phyloP scores from a whole-genome alignment of 2,113 vertebrate species.

The Benitochromis conjunctus region DNA sequence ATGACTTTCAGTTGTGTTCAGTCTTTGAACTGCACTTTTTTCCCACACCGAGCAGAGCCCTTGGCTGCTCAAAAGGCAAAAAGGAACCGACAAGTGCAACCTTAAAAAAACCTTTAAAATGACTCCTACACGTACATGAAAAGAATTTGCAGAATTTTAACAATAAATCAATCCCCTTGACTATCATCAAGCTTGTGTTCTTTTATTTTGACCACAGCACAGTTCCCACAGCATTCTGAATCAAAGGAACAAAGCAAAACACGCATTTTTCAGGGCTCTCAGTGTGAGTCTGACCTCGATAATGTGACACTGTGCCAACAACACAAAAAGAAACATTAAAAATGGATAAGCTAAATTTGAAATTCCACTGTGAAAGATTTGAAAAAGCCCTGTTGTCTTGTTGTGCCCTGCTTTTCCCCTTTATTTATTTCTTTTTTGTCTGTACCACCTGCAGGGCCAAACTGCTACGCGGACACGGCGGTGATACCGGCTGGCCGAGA shows the following conservation, averaged over 20 bases:
- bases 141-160: neutral
- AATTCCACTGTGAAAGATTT: neutral
- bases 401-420: neutral
- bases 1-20: slow-evolving; percentile 1
- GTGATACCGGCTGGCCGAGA: slow-evolving; percentile 96
- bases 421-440: neutral
- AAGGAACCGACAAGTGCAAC: neutral
- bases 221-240: neutral
- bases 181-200: neutral
- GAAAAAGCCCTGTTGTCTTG: neutral
- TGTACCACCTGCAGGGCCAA: slow-evolving; percentile 82
- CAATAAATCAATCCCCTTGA: neutral
- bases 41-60: neutral
- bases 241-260: neutral
- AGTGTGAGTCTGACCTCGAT: neutral
- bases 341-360: neutral
- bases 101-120: neutral
- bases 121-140: neutral
- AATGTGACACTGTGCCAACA: neutral
- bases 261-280: neutral
- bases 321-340: neutral
- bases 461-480: slow-evolving; percentile 92
- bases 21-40: neutral
- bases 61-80: neutral
- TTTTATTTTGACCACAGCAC: neutral